A percentile compares a stretch with the other conserved stretches of the same genome.
Conservation (phyloP, 2,888 invertebrate genomes). For the Cinara cedri region DNA sequence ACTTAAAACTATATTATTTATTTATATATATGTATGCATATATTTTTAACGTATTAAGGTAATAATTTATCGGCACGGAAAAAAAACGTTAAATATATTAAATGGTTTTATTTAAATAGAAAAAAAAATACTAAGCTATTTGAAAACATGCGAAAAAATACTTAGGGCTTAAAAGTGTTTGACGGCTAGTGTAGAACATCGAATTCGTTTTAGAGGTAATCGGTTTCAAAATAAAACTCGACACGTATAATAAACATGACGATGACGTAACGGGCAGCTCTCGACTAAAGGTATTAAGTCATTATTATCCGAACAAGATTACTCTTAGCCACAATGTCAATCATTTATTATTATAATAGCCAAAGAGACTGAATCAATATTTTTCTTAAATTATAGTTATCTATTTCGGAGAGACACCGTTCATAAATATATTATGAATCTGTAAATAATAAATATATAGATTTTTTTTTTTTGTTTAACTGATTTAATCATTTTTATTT, state of each 20-base stretch:
- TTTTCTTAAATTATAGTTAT: no score
- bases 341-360: no score
- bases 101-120: neutral
- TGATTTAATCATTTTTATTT: no score
- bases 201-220: conserved; percentile 11
- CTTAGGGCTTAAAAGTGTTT: conserved; percentile 13
- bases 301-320: neutral
- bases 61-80: neutral
- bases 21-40: no score
- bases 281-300: neutral
- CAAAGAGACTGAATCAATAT: neutral
- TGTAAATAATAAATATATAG: no score
- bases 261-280: no score
- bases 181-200: neutral
- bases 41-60: neutral
- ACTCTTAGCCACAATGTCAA: no score
- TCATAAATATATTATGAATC: no score
- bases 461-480: no score
- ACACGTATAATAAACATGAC: neutral
- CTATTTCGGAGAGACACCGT: no score
- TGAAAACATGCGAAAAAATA: conserved; percentile 25
- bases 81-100: conserved; percentile 14
- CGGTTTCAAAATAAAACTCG: conserved; percentile 8
- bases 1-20: neutral
- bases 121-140: conserved; percentile 5